phyloP scores from a whole-genome alignment of 1,140 invertebrate genomes.

The Drosophila pallidifrons region DNA sequence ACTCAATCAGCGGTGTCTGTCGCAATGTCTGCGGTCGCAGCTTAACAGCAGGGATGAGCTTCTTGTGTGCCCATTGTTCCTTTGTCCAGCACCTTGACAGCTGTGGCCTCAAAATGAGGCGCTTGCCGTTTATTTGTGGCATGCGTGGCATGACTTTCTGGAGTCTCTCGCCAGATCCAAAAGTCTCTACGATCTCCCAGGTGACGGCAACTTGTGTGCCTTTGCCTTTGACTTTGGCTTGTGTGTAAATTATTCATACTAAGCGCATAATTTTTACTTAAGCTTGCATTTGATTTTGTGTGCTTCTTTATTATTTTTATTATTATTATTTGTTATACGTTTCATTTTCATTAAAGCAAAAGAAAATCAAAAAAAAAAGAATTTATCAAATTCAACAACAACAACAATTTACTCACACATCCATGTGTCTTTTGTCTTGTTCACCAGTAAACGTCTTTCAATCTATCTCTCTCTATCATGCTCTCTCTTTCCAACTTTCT shows the following conservation, averaged over 20 bases:
- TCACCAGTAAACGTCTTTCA: constrained; percentile 75
- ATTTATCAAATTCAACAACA: constrained; percentile 46
- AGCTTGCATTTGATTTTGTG: constrained; percentile 38
- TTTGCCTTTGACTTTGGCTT: background rate
- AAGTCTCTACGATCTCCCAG: constrained; percentile 36
- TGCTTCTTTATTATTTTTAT: constrained; percentile 27
- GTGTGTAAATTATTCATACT: constrained; percentile 79
- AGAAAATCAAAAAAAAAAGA: constrained; percentile 21
- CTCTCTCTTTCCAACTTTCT: constrained; percentile 36
- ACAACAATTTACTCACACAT: constrained; percentile 83
- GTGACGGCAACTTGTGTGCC: constrained; percentile 20
- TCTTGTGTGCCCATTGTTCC: constrained; percentile 75
- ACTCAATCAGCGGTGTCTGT: constrained; percentile 65
- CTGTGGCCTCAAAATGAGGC: constrained; percentile 80
- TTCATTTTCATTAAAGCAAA: constrained; percentile 64
- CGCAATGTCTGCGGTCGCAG: constrained; percentile 28
- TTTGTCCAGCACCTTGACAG: constrained; percentile 74
- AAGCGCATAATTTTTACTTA: constrained; percentile 60
- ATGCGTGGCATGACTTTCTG: constrained; percentile 52
- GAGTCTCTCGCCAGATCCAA: background rate
- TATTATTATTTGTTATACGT: constrained; percentile 35
- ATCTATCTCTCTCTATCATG: constrained; percentile 21
- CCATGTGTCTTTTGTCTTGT: constrained; percentile 85
- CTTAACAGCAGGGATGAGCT: constrained; percentile 62
- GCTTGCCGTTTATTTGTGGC: constrained; percentile 79